These are phyloP conservation scores for Mythimna vitellina DNA, from an alignment of 2,888 invertebrate species.

Conservation along the genomic window DNA sequence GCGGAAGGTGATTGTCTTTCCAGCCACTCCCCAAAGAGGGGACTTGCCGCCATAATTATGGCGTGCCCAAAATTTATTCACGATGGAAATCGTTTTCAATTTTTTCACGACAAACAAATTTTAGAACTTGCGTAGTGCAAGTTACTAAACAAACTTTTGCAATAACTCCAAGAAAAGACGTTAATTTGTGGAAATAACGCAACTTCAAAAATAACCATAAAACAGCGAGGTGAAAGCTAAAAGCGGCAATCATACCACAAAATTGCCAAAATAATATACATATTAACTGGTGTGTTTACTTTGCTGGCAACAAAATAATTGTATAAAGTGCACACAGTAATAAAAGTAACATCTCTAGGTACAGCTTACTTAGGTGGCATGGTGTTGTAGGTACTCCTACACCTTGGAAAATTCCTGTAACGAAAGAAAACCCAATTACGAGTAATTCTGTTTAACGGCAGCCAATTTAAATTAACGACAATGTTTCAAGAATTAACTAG, in stretches of 20 bases:
- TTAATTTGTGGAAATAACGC: conserved; percentile 28
- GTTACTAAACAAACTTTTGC: conserved; percentile 21
- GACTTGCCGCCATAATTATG: too few species aligned
- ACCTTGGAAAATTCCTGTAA: conserved; percentile 87
- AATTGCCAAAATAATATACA: conserved; percentile 50
- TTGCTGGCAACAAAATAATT: conserved; percentile 48
- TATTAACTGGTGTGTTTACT: conserved; percentile 37
- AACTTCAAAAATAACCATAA: conserved; percentile 39
- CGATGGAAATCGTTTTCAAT: conserved; percentile 3
- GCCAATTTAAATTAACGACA: conserved; percentile 58
- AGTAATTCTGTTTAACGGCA: conserved; percentile 53
- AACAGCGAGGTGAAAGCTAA: conserved; percentile 46
- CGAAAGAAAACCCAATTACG: conserved; percentile 80
- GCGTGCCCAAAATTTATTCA: not conserved
- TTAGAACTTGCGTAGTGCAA: conserved; percentile 10
- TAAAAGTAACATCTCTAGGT: conserved; percentile 57
- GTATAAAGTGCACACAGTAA: conserved; percentile 46
- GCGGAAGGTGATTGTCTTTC: too few species aligned
- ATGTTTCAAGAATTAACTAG: conserved; percentile 53
- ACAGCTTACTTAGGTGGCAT: conserved; percentile 89
- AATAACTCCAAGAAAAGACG: conserved; percentile 22
- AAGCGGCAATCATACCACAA: conserved; percentile 44
- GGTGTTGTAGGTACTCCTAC: conserved; percentile 79
- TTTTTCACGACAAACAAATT: conserved; percentile 19
- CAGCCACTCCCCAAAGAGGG: too few species aligned